These are phyloP conservation scores for Cisticola juncidis DNA, from an alignment of 2,113 vertebrate genomes.

Conservation along the genomic window DNA sequence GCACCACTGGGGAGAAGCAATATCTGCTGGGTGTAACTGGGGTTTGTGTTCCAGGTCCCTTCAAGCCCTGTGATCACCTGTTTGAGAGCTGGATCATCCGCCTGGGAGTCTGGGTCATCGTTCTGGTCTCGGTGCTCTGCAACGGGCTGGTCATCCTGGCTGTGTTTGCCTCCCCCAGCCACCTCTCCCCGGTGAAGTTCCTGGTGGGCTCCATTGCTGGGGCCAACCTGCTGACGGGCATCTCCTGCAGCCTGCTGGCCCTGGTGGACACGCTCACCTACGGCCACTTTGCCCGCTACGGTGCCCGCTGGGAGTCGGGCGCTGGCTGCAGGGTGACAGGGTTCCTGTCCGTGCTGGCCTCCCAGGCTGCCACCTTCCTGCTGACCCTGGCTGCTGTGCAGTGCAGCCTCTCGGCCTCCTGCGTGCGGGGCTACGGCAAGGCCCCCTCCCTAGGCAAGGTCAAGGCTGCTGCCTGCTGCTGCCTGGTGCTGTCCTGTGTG, in stretches of 20 bases:
- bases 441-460: slow-evolving; percentile 78
- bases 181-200: slow-evolving; percentile 87
- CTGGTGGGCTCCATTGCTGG: slow-evolving; percentile 87
- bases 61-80: slow-evolving; percentile 92
- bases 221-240: slow-evolving; percentile 85
- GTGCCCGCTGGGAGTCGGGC: slow-evolving; percentile 87
- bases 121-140: slow-evolving; percentile 83
- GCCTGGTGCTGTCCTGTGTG: slow-evolving; percentile 80
- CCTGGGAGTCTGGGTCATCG: slow-evolving; percentile 87
- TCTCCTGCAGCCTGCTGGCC: slow-evolving; percentile 86
- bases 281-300: slow-evolving; percentile 83
- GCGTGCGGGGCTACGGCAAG: slow-evolving; percentile 80
- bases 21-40: background rate
- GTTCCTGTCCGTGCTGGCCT: slow-evolving; percentile 90
- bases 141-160: slow-evolving; percentile 86
- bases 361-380: slow-evolving; percentile 87
- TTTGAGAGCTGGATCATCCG: slow-evolving; percentile 94
- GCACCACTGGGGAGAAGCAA: background rate
- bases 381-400: slow-evolving; percentile 87
- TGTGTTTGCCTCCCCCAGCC: slow-evolving; percentile 80
- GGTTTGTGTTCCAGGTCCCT: slow-evolving; percentile 82
- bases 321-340: slow-evolving; percentile 85
- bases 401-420: slow-evolving; percentile 85
- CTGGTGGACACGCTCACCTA: slow-evolving; percentile 86
- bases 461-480: slow-evolving; percentile 79